A percentile compares a stretch with the other conserved stretches of the same genome.
phyloP scores from a whole-genome alignment of 2,113 vertebrate genomes.

The cattle (Bos taurus) region ARS-UCD2.0 NC_037353.1:3491001-3491500 shows the following conservation, averaged over 20 bases:
- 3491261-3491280: background rate
- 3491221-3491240: background rate
- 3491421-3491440: background rate
- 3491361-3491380: background rate
- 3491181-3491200: background rate
- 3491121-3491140: background rate
- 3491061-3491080: background rate
- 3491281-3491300: background rate
- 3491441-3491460: too few species aligned
- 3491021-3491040: too few species aligned
- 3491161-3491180: background rate
- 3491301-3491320: background rate
- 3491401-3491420: background rate
- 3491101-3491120: background rate
- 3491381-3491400: background rate
- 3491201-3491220: background rate
- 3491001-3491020: rapidly evolving
- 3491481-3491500: too few species aligned
- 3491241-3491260: background rate
- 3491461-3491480: too few species aligned
- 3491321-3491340: background rate
- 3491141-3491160: background rate
- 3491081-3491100: background rate
- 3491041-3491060: too few species aligned
- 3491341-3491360: background rate